Evolutionary conservation across 1,140 invertebrate species (phyloP), one percentile per base, ranked within the genome.

Genomic region (Meloidogyne chitwoodi): DNA sequence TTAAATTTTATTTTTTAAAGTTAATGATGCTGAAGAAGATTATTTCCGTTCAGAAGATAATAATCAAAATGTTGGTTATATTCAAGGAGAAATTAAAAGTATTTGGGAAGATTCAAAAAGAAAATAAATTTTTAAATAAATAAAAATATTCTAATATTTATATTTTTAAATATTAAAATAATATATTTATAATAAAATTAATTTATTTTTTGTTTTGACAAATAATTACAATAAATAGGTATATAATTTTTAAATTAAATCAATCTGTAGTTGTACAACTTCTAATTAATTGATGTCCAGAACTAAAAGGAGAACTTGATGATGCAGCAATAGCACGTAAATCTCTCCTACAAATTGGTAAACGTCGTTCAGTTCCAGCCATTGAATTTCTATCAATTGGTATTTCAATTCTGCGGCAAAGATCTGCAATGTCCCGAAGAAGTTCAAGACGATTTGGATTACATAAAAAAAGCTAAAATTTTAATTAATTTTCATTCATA

Each of bases 211-310:
- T 31, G 2, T 31, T 3, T 31, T 2, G 6, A 2, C 6, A 3
- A 31, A 31, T 31, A 38, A 0, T 38, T 38, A 38, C 34, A 38
- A 38, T 6, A 31, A 38, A 38, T 38, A 38, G 10, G 4, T 8
- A 8, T 38, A 8, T 8, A 38, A 38, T 31, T 8, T 8, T 38
- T 38, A 38, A 38, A 31, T 3, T 3, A 31, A 31, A 3, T 83
- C 29, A 81, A 68, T 81, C 79, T 26, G 77, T 63, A 22, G 79
- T 81, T 27, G 79, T 81, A 48, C 79, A 81, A 61, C 76, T 79
- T 41, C 79, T 79, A 67, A 81, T 75, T n/a, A 81, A 82, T 67
- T 78, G 74, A 63, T 81, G 84, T 22, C 79, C 81, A 41, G 78
- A 80, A 31, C 19, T 63, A 5, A 67, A 67, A 31, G 78, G 79